Evolutionary conservation across 2,797 vertebrate species (phyloP).

Genomic region (Onychomys torridus): DNA sequence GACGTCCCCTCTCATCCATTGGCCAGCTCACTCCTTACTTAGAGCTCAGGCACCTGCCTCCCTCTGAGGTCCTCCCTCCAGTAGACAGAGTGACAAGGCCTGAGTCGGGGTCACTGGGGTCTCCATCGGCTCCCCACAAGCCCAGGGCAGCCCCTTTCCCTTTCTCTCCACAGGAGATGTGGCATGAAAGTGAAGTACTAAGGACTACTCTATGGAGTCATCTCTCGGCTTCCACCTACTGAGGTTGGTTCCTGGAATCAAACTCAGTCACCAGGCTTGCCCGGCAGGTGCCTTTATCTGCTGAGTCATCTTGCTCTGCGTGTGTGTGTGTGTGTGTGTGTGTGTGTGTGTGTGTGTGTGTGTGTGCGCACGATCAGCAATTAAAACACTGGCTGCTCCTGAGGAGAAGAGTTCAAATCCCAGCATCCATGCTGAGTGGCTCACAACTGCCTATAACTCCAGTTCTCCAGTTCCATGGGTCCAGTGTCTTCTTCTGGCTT

Average conservation of each 20-base stretch:
- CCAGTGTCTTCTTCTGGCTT: background rate
- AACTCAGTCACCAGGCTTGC: background rate
- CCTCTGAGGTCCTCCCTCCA: background rate
- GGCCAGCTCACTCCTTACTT: background rate
- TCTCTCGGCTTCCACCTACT: background rate
- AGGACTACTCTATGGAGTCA: background rate
- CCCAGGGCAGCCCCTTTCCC: no score
- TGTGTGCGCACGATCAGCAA: background rate
- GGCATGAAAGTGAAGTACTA: no score
- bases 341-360: rapidly evolving
- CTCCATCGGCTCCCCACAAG: background rate
- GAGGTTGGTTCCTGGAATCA: background rate
- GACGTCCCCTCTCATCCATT: rapidly evolving
- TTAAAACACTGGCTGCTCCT: background rate
- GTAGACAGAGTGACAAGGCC: background rate
- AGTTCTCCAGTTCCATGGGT: background rate
- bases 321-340: background rate
- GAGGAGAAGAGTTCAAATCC: background rate
- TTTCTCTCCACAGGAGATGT: background rate
- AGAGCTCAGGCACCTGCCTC: background rate
- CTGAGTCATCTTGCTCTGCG: background rate
- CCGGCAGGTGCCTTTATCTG: background rate
- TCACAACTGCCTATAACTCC: background rate
- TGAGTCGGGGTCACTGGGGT: background rate
- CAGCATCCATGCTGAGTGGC: background rate